Evolutionary conservation across 2,113 vertebrate species (phyloP).

Genomic region (Corythoichthys intestinalis): DNA sequence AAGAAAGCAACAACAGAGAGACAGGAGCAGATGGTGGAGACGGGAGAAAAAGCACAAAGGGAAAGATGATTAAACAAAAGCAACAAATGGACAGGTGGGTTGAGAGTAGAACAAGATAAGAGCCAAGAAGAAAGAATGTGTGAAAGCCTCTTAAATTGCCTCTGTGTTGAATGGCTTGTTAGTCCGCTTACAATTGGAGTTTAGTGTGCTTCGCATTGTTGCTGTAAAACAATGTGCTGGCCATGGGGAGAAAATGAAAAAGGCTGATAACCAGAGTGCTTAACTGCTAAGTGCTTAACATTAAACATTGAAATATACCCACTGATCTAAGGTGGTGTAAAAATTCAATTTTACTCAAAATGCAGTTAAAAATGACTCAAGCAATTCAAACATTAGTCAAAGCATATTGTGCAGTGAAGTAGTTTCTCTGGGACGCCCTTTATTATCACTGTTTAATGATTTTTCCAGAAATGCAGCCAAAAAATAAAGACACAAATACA

Average conservation of each 20-base stretch:
- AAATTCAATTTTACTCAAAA: not conserved
- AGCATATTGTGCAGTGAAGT: too few relatives aligned
- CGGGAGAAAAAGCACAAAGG: slow-evolving; percentile 34
- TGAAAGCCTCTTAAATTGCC: slow-evolving; percentile 12
- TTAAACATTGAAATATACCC: not conserved
- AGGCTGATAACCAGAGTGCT: not conserved
- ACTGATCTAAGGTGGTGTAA: not conserved
- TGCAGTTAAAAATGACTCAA: not conserved
- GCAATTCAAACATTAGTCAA: not conserved
- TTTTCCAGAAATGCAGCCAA: slow-evolving; percentile 52
- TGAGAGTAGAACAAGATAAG: slow-evolving; percentile 26
- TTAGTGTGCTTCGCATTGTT: slow-evolving; percentile 6
- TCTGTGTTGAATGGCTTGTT: slow-evolving; percentile 15
- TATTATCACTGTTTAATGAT: slow-evolving; percentile 27
- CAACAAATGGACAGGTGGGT: slow-evolving; percentile 31
- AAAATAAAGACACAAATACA: slow-evolving; percentile 3
- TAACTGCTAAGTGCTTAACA: not conserved
- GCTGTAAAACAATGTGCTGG: slow-evolving; percentile 2
- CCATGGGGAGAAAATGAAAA: slow-evolving; percentile 8
- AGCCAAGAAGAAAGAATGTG: slow-evolving; percentile 14
- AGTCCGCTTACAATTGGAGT: slow-evolving; percentile 21
- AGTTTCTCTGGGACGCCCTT: too few relatives aligned
- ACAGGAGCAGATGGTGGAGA: slow-evolving; percentile 33
- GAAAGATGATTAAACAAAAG: slow-evolving; percentile 24
- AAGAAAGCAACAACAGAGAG: slow-evolving; percentile 34